Evolutionary conservation across 1,140 invertebrate genomes (phyloP), one percentile per base, ranked within the genome.

Genomic region (Pseudachorutes palmiensis): DNA sequence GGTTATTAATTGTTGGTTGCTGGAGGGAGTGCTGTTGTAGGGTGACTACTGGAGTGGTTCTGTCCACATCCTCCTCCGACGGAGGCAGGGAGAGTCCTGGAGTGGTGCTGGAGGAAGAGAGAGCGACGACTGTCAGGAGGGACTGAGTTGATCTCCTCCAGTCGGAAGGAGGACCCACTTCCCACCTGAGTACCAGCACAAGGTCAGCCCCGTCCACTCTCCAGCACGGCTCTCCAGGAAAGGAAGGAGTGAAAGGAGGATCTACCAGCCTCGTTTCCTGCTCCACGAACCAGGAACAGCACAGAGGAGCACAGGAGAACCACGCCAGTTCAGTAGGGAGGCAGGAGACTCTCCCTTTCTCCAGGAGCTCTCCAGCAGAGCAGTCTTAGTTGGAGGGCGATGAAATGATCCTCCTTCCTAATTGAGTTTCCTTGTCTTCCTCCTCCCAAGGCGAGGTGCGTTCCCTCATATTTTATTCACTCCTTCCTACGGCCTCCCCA

Each of bases 211-310:
- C n/a, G n/a, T n/a, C n/a, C n/a, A n/a, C n/a, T n/a, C n/a, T n/a
- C n/a, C n/a, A n/a, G n/a, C n/a, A n/a, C n/a, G n/a, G n/a, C n/a
- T n/a, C n/a, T n/a, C n/a, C n/a, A 19, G 36, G 36, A 45, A 45
- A 62, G 29, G 62, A 64, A 64, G 29, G 48, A 64, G 45, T 45
- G 48, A 31, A 41, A 64, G 62, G 48, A 64, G 51, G 45, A 41
- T 49, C 41, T 31, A 64, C 32, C 41, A 64, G 62, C 48, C 32
- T 64, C 32, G 41, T 28, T 64, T 64, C 62, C 62, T 64, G 48
- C 51, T 30, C 51, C 30, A 49, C 62, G 32, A 41, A 36, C 45
- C 48, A 64, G 62, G 51, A 48, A 64, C 48, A 45, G 36, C 9
- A 19, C 9, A 45, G 9, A 19, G 19, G 19, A 45, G 36, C 9